Percentiles rank a stretch among this genome's conserved stretches.
phyloP scores from a whole-genome alignment of 1,140 invertebrate species.

The Lucilia cuprina region DNA sequence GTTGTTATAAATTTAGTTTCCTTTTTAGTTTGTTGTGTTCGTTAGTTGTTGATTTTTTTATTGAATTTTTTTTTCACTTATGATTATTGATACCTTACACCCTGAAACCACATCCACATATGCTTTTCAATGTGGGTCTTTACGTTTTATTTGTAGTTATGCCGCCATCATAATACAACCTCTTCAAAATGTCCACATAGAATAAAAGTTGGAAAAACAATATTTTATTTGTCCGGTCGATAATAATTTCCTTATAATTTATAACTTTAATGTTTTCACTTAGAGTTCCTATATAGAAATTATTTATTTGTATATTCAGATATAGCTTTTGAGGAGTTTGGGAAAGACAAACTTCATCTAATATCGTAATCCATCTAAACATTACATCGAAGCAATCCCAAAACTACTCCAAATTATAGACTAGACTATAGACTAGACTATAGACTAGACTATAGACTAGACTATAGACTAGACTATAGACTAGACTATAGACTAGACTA shows the following conservation, averaged over 20 bases:
- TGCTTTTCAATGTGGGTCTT: background rate
- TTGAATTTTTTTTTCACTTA: background rate
- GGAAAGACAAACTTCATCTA: too few species aligned
- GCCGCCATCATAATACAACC: conserved; percentile 9
- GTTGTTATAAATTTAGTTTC: background rate
- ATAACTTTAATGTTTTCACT: background rate
- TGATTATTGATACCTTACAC: background rate
- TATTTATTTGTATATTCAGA: background rate
- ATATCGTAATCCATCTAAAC: too few species aligned
- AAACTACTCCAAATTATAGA: too few species aligned
- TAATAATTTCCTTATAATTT: conserved; percentile 13
- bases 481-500: too few species aligned
- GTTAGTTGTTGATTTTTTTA: background rate
- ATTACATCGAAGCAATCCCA: too few species aligned
- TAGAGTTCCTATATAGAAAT: background rate
- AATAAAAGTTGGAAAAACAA: background rate
- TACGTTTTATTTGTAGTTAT: background rate
- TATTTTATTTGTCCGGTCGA: background rate
- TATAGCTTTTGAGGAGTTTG: too few species aligned
- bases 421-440: too few species aligned
- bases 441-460: too few species aligned
- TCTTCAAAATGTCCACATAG: background rate
- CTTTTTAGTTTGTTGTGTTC: background rate
- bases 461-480: too few species aligned
- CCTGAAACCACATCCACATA: background rate